Evolutionary conservation across 2,113 vertebrate species (phyloP).

Genomic region (Platanista minor): DNA sequence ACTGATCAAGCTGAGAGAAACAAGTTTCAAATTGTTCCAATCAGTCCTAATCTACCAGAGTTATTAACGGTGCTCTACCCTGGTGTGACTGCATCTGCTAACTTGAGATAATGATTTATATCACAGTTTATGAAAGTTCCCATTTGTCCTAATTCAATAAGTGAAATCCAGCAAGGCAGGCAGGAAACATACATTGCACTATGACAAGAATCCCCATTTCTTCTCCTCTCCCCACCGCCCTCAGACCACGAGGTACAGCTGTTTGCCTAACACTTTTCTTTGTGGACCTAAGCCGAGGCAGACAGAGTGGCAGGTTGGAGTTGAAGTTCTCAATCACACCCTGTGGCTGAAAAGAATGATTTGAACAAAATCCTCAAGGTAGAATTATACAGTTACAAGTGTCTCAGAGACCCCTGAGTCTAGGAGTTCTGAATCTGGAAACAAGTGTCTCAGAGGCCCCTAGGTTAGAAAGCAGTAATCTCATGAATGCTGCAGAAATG

Average conservation of each 20-base stretch:
- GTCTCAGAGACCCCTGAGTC: not conserved
- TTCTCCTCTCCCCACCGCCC: not conserved
- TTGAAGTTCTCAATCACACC: not conserved
- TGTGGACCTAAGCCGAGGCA: not conserved
- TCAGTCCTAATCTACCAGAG: conserved; percentile 86
- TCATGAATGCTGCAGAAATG: not conserved
- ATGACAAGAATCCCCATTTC: conserved; percentile 30
- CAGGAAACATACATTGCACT: conserved; percentile 52
- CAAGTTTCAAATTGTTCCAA: conserved; percentile 89
- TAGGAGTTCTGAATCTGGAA: not conserved
- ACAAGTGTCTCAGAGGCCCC: fast-evolving
- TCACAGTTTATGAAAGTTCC: conserved; percentile 85
- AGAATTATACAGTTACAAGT: not conserved
- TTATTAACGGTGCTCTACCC: conserved; percentile 86
- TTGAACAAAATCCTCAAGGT: not conserved
- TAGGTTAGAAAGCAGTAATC: not conserved
- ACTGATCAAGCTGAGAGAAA: conserved; percentile 89
- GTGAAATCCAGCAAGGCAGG: conserved; percentile 69
- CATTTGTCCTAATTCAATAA: conserved; percentile 89
- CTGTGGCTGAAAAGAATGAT: not conserved
- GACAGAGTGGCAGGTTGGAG: not conserved
- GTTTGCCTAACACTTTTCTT: not conserved
- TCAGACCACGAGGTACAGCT: not conserved
- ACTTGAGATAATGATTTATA: conserved; percentile 88
- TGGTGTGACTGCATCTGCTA: conserved; percentile 86